Conservation (phyloP, 2,797 vertebrate genomes). For the Neosilurus mollespiculum region DNA sequence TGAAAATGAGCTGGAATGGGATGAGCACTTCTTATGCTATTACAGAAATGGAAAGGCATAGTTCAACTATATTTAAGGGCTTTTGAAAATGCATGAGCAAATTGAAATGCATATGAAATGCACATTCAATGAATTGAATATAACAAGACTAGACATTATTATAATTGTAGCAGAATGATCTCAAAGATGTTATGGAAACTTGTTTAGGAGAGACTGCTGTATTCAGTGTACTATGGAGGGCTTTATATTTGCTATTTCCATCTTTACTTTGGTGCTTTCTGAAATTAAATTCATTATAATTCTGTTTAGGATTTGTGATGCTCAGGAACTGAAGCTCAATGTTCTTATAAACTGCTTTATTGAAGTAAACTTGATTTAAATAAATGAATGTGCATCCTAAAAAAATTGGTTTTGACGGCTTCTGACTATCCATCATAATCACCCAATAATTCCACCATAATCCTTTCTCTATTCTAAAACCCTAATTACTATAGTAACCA, state of each 20-base stretch:
- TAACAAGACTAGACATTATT: neutral
- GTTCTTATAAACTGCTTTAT: constrained; percentile 27
- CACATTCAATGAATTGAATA: constrained; percentile 2
- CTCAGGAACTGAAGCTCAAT: constrained; percentile 17
- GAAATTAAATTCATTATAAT: neutral
- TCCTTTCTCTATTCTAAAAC: constrained; percentile 48
- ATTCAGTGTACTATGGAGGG: neutral
- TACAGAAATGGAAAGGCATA: constrained; percentile 31
- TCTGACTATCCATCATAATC: constrained; percentile 50
- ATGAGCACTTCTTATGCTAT: constrained; percentile 31
- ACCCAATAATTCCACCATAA: constrained; percentile 47
- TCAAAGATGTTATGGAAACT: neutral
- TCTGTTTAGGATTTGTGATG: neutral
- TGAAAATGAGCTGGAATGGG: constrained; percentile 37
- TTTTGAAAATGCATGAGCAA: neutral
- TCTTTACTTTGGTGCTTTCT: neutral
- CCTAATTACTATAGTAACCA: constrained; percentile 50
- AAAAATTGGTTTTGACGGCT: constrained; percentile 43
- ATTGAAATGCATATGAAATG: neutral
- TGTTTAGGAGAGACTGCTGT: neutral
- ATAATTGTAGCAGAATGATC: neutral
- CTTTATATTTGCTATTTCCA: neutral
- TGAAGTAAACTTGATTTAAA: constrained; percentile 35
- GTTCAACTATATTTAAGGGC: constrained; percentile 14
- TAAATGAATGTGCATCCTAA: constrained; percentile 40